A percentile compares a stretch with the other conserved stretches of the same genome.
Evolutionary conservation across 2,113 vertebrate genomes (phyloP).

Genomic region (Semnornis frantzii): DNA sequence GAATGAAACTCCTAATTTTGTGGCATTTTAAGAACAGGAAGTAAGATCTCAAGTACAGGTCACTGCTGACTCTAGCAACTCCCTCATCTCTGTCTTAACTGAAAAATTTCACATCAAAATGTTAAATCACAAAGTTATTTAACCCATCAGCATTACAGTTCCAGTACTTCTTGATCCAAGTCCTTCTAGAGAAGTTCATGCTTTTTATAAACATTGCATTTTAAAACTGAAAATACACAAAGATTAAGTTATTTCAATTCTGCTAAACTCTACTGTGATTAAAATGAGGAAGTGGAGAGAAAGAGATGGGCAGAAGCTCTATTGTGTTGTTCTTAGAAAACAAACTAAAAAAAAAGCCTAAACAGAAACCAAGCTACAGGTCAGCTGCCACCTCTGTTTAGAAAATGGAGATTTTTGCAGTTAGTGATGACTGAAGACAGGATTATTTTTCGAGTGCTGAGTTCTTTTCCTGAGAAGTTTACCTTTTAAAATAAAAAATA

Average conservation of each 20-base stretch:
- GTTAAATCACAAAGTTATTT: neutral
- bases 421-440: neutral
- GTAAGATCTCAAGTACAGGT: neutral
- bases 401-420: neutral
- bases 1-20: neutral
- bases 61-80: neutral
- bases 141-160: neutral
- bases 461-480: neutral
- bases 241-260: neutral
- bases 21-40: neutral
- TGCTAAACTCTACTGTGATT: neutral
- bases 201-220: neutral
- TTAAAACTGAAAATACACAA: neutral
- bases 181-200: neutral
- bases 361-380: neutral
- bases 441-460: neutral
- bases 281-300: neutral
- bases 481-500: neutral
- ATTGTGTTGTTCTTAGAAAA: neutral
- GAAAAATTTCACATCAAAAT: neutral
- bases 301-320: neutral
- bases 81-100: neutral
- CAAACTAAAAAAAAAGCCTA: neutral
- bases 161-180: neutral
- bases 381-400: neutral